Percentiles rank a stretch among this genome's conserved stretches.
Conservation (phyloP, 2,113 vertebrate species). For the Smithornis capensis region DNA sequence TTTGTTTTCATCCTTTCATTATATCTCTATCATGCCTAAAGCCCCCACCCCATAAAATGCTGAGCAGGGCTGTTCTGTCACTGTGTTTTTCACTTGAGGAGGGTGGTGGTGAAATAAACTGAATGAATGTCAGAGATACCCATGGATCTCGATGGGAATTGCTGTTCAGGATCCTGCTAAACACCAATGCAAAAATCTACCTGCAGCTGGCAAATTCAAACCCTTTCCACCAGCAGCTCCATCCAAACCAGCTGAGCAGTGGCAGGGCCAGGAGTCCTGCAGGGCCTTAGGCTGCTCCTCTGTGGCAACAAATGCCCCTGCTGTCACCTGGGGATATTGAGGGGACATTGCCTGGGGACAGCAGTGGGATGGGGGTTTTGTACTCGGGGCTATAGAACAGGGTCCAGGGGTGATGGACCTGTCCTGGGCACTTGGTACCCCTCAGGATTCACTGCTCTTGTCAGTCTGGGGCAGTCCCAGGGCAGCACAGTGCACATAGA, state of each 20-base stretch:
- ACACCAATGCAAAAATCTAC: not conserved
- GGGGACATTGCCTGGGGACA: not conserved
- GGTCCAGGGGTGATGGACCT: not conserved
- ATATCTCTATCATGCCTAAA: not conserved
- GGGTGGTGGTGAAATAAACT: not conserved
- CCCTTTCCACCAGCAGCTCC: not conserved
- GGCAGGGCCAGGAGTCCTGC: not conserved
- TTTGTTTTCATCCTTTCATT: not conserved
- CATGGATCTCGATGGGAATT: not conserved
- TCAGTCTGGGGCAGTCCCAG: not conserved
- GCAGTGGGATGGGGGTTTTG: not conserved
- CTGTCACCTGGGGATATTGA: not conserved
- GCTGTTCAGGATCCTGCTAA: not conserved
- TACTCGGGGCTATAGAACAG: not conserved
- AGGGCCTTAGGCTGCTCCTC: not conserved
- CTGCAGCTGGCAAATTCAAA: not conserved
- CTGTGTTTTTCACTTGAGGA: not conserved
- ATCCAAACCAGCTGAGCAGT: not conserved
- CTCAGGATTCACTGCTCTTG: fast-evolving
- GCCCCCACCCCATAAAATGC: not conserved
- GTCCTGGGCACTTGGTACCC: not conserved
- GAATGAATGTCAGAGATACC: not conserved
- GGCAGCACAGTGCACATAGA: not conserved
- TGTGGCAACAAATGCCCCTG: not conserved
- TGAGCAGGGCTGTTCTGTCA: not conserved